Evolutionary conservation across 2,113 vertebrate genomes (phyloP).

Genomic region (western clawed frog (Xenopus tropicalis)): DNA sequence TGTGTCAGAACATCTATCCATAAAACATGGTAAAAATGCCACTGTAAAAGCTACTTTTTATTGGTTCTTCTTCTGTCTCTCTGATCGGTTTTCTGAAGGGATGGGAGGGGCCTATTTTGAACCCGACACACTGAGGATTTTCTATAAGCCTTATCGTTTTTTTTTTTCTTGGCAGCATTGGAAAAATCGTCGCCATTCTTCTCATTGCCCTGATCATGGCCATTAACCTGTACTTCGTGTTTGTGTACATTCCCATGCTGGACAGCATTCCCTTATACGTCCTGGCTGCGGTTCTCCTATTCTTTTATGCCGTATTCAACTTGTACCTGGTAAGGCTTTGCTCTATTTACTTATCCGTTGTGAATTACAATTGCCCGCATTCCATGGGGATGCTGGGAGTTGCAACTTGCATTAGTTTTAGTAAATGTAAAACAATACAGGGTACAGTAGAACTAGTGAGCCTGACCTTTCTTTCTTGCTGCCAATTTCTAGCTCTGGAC

Average conservation of each 20-base stretch:
- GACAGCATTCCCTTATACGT: slow-evolving; percentile 51
- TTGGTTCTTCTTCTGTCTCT: too few relatives aligned
- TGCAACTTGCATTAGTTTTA: too few relatives aligned
- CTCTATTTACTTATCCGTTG: neutral
- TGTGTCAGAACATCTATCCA: too few relatives aligned
- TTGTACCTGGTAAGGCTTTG: slow-evolving; percentile 56
- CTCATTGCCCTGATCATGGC: slow-evolving; percentile 58
- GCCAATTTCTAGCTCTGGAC: slow-evolving; percentile 63
- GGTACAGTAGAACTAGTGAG: neutral
- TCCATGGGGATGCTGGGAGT: slow-evolving; percentile 43
- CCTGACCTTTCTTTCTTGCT: neutral
- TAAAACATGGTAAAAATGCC: too few relatives aligned
- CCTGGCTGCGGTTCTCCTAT: slow-evolving; percentile 51
- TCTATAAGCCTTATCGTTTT: too few relatives aligned
- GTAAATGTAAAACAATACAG: too few relatives aligned
- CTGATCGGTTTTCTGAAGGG: too few relatives aligned
- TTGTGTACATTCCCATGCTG: slow-evolving; percentile 59
- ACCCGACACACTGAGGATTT: too few relatives aligned
- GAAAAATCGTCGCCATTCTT: slow-evolving; percentile 57
- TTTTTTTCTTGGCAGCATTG: slow-evolving; percentile 42
- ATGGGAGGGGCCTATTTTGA: too few relatives aligned
- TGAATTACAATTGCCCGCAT: neutral
- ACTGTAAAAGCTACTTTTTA: too few relatives aligned
- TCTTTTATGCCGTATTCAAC: slow-evolving; percentile 53
- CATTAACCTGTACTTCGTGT: slow-evolving; percentile 68